Base-by-base conservation (phyloP, 2,797 vertebrate genomes). In the Petrocephalus sullivani region DNA sequence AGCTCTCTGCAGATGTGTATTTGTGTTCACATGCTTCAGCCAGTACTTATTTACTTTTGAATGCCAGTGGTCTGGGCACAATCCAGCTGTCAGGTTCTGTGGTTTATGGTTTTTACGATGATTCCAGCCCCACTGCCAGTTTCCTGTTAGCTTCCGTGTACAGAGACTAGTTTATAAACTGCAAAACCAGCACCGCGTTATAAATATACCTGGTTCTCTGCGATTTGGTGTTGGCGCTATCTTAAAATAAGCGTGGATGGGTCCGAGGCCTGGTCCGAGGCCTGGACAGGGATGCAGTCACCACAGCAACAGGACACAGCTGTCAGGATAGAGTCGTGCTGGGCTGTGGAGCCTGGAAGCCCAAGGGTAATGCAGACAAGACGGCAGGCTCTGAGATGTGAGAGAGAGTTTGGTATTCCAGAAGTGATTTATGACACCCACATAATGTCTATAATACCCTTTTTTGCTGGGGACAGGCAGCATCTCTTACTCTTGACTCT, bases 281-380 rank as follows among this genome's bases (percentile, higher is more conserved):
- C 16, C 54, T 60, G 56, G 6, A 46, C 33, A 46, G 85, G 33
- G 16, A 58, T 61, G 85, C 33, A 19, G 85, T 61, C 85, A 21
- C 85, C 85, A 86, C 85, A 58, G 85, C 19, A 86, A 14, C 56
- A 61, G 5, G 56, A 61, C 56, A 86, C n/a, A 61, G 12, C 57
- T 49, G 85, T 28, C 21, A 33, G 33, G 56, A 21, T 14, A 10
- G 54, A 19, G 53, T 49, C 7, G 16, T 81, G 37, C 46, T 21
- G 19, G 75, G 19, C 41, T 19, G 49, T 49, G 10, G 41, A 21
- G 19, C 75, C n/a, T n/a, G 41, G 75, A 81, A 49, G 3, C 41
- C 75, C 75, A 49, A 81, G 41, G 75, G 19, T 49, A 81, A 81
- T 49, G 9, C 41, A 21, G 33, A 19, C 7, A 41, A 75, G 33